Conservation (phyloP, 2,888 invertebrate genomes). For the Chrysolina oricalcia region DNA sequence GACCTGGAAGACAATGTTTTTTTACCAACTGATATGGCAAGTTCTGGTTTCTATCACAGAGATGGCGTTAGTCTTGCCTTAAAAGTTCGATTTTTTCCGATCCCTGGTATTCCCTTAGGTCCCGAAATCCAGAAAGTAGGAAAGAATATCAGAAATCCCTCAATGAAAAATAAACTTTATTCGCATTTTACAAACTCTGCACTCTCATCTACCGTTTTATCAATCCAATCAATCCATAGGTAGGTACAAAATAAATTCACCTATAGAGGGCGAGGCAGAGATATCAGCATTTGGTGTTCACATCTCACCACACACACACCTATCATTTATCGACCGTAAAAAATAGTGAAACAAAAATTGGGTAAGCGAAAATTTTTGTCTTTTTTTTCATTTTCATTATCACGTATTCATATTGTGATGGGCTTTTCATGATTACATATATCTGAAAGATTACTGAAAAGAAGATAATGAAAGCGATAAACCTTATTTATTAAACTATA, state of each 20-base stretch:
- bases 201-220: not conserved
- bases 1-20: not conserved
- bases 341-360: not conserved
- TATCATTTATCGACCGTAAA: not conserved
- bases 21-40: no score
- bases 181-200: no score
- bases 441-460: slow-evolving; percentile 49
- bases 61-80: not conserved
- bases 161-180: not conserved
- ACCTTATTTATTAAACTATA: slow-evolving; percentile 38
- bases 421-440: slow-evolving; percentile 42
- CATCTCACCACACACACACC: slow-evolving; percentile 19
- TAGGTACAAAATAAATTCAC: slow-evolving; percentile 7
- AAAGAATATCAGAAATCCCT: not conserved
- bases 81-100: not conserved
- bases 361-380: slow-evolving; percentile 26
- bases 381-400: not conserved
- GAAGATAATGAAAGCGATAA: slow-evolving; percentile 45
- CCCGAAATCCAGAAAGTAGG: not conserved
- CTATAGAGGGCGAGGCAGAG: slow-evolving; percentile 22
- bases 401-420: not conserved
- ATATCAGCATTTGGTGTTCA: slow-evolving; percentile 38
- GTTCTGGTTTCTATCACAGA: not conserved
- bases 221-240: slow-evolving; percentile 2
- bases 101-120: not conserved